Evolutionary conservation across 2,797 vertebrate genomes (phyloP), one percentile per base, ranked within the genome.

Genomic region (Schizothorax lantsangensis): DNA sequence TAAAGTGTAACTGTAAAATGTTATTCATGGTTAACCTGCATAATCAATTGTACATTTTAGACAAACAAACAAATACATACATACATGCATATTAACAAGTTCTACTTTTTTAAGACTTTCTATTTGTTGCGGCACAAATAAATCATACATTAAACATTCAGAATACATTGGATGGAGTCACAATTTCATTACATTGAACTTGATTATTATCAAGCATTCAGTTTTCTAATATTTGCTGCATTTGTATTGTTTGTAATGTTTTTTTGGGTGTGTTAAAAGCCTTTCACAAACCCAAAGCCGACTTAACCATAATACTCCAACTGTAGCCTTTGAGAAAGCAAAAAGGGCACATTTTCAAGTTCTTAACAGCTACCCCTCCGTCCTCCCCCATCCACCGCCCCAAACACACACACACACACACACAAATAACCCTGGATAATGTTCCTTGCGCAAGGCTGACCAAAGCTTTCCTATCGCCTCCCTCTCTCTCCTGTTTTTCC

Each of bases 361-460:
- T 95, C 91, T 94, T 95, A 94, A 95, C 95, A 95, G 95, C 95
- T 96, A 95, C 93, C 93, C 92, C 92, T 91, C 93, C 94, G 8
- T n/a, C 74, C 47, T 45, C 64, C 45, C 23, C 33, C 77, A 33
- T 21, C 12, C 43, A 40, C 23, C n/a, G 17, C 57, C 26, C 5
- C 23, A 57, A 21, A 79, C 71, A 6, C 15, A 47, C 43, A 43
- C 40, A 33, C 33, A 33, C 33, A 30, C 30, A 84, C 59, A 40
- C 84, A 79, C 68, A 77, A 82, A 68, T 95, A 96, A 96, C 94
- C 92, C 91, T 92, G 96, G 95, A 96, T 97, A 97, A 98, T 96
- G 97, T 96, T 95, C 96, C 96, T 97, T 95, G 95, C 95, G 92
- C 94, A 95, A 95, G 94, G 93, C 93, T 94, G 92, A 93, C 90